Evolutionary conservation across 2,888 invertebrate genomes (phyloP).

Genomic region (Pseudanteris insignis): DNA sequence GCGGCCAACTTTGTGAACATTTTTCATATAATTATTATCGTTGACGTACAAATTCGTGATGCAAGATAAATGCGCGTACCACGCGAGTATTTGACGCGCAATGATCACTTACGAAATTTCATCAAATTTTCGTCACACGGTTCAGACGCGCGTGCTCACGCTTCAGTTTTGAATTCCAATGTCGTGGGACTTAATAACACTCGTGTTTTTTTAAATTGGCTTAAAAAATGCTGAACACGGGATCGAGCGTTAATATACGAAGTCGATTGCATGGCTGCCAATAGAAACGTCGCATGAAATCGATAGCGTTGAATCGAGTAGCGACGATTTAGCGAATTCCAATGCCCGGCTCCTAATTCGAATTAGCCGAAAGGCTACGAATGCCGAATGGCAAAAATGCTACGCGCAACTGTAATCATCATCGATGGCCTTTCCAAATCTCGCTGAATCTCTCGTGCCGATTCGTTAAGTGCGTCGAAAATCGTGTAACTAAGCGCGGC

Average conservation of each 20-base stretch:
- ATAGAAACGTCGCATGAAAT: slow-evolving; percentile 43
- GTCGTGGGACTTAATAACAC: too few species aligned
- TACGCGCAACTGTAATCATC: slow-evolving; percentile 28
- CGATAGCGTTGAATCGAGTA: slow-evolving; percentile 30
- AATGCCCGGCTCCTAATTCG: slow-evolving; percentile 27
- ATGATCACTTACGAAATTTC: too few species aligned
- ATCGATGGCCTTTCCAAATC: slow-evolving; percentile 41
- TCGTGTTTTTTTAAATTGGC: slow-evolving; percentile 3
- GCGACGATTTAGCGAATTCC: slow-evolving; percentile 28
- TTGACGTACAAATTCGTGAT: too few species aligned
- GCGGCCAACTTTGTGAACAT: too few species aligned
- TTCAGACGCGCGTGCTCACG: too few species aligned
- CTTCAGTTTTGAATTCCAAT: too few species aligned
- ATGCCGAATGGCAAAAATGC: slow-evolving; percentile 33
- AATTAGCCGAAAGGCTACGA: slow-evolving; percentile 30
- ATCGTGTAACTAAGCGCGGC: slow-evolving; percentile 44
- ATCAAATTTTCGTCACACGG: too few species aligned
- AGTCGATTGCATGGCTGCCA: slow-evolving; percentile 27
- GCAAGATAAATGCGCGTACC: too few species aligned
- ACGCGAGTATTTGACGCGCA: too few species aligned
- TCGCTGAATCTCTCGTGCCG: slow-evolving; percentile 43
- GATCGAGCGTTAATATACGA: slow-evolving; percentile 17
- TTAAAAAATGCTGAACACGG: slow-evolving; percentile 24
- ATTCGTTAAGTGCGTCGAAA: slow-evolving; percentile 46
- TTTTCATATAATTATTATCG: too few species aligned